phyloP scores from a whole-genome alignment of 2,797 vertebrate species.

The Acestrorhynchus altus region DNA sequence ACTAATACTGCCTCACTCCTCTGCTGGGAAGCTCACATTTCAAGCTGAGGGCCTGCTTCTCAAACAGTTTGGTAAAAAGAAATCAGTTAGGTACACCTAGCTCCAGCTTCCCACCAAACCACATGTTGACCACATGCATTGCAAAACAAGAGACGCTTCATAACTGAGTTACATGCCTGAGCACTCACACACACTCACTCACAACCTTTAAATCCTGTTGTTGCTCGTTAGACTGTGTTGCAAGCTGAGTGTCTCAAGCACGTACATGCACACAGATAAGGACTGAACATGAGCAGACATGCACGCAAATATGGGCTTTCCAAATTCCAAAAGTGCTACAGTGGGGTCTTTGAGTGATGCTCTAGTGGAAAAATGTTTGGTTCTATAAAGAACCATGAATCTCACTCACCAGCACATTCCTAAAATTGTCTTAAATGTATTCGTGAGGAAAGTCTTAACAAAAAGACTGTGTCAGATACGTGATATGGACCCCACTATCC shows the following conservation, averaged over 20 bases:
- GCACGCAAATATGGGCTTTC: neutral
- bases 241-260: no score
- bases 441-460: no score
- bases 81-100: neutral
- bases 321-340: neutral
- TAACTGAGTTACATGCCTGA: neutral
- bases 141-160: neutral
- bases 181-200: neutral
- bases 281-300: neutral
- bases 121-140: neutral
- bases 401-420: no score
- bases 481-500: no score
- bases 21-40: neutral
- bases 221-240: neutral
- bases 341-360: no score
- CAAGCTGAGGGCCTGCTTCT: no score
- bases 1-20: neutral
- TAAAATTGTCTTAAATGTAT: no score
- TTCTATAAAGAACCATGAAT: no score
- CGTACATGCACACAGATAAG: neutral
- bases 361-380: no score
- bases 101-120: neutral
- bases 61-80: neutral
- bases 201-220: neutral
- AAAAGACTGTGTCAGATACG: no score